Conservation (phyloP, 1,140 invertebrate species). For the Drosophila ironensis region DNA sequence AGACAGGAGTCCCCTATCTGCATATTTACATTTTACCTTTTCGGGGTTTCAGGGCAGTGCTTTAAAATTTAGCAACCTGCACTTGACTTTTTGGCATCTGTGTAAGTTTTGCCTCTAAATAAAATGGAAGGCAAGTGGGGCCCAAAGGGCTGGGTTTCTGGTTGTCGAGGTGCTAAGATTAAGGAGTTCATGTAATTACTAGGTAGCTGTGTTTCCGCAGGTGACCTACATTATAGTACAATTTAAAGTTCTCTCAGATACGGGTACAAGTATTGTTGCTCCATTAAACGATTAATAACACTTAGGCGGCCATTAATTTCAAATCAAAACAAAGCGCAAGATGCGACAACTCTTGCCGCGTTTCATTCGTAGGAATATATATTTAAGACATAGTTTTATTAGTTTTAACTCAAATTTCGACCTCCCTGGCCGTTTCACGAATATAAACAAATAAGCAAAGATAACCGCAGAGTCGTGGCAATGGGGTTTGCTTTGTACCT, state of each 20-base stretch:
- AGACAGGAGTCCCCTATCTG: constrained; percentile 9
- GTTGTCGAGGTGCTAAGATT: not conserved
- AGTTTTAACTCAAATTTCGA: too few species aligned
- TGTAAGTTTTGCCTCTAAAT: not conserved
- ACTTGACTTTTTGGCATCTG: constrained; percentile 47
- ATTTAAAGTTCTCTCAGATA: too few species aligned
- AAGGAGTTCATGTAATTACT: not conserved
- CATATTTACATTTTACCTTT: constrained; percentile 41
- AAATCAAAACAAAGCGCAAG: too few species aligned
- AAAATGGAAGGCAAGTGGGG: not conserved
- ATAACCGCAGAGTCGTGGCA: not conserved
- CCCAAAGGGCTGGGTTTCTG: not conserved
- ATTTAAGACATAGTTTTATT: too few species aligned
- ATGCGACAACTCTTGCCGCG: too few species aligned
- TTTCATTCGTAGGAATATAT: too few species aligned
- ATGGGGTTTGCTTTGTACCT: not conserved
- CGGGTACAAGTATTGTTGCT: too few species aligned
- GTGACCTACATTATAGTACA: too few species aligned
- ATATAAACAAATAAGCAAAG: not conserved
- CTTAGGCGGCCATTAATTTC: too few species aligned
- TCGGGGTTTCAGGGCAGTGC: constrained; percentile 1
- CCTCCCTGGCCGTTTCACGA: too few species aligned
- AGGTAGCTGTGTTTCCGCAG: not conserved
- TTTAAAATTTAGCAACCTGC: constrained; percentile 38
- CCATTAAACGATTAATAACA: too few species aligned